Conservation (phyloP, 2,888 invertebrate genomes). For the Tolmerus cingulatus region DNA sequence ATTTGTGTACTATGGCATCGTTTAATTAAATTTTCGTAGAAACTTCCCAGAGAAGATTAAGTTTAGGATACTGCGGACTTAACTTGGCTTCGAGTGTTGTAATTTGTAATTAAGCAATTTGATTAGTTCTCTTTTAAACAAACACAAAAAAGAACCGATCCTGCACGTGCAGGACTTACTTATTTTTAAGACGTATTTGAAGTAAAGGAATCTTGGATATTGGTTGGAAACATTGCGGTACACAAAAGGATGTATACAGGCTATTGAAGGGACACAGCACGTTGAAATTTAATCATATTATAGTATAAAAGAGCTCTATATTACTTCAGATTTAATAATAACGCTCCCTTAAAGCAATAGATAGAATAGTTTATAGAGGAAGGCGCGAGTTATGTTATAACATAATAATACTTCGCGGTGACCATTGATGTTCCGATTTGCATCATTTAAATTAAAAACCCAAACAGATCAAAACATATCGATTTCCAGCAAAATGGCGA, state of each 20-base stretch:
- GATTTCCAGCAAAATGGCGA: too few species aligned
- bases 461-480: too few species aligned
- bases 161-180: neutral
- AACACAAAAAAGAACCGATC: neutral
- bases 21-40: slow-evolving; percentile 21
- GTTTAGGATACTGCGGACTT: neutral
- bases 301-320: neutral
- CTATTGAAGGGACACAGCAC: neutral
- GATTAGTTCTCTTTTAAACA: neutral
- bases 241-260: neutral
- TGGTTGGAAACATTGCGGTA: neutral
- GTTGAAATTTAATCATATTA: neutral
- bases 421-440: too few species aligned
- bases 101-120: neutral
- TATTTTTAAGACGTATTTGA: neutral
- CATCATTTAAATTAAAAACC: too few species aligned
- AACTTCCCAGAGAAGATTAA: neutral
- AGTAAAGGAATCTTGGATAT: neutral
- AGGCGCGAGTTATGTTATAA: too few species aligned
- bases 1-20: neutral
- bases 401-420: too few species aligned
- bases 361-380: too few species aligned
- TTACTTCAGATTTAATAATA: too few species aligned
- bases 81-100: neutral
- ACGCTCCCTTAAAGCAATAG: too few species aligned